These are phyloP conservation scores for Procambarus clarkii DNA, from an alignment of 1,140 invertebrate genomes.

Conservation along the genomic window DNA sequence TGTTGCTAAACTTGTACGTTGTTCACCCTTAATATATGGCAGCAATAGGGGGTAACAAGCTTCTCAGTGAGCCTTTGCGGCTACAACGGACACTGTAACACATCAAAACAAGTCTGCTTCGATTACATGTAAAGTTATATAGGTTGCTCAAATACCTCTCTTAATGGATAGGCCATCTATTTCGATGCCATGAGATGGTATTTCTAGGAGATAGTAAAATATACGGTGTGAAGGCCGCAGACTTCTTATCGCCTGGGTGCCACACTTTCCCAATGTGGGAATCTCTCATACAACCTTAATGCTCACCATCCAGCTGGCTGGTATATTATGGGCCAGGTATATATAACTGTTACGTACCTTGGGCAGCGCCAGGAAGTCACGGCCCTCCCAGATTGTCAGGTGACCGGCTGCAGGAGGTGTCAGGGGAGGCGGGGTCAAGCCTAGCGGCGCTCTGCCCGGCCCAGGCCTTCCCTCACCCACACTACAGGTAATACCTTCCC, in stretches of 20 bases:
- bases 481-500: constrained; percentile 78
- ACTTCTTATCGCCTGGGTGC: too few relatives aligned
- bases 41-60: neutral
- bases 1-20: neutral
- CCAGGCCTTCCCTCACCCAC: constrained; percentile 83
- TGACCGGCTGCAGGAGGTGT: constrained; percentile 70
- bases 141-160: too few relatives aligned
- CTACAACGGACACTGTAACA: neutral
- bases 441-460: constrained; percentile 81
- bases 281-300: too few relatives aligned
- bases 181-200: too few relatives aligned
- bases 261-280: too few relatives aligned
- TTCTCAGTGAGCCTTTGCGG: too few relatives aligned
- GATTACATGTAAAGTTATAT: too few relatives aligned
- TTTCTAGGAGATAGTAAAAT: too few relatives aligned
- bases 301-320: too few relatives aligned
- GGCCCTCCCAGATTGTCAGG: constrained; percentile 52
- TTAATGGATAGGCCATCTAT: too few relatives aligned
- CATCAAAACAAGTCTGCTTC: neutral
- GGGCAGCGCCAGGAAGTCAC: constrained; percentile 48
- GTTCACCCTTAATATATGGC: neutral
- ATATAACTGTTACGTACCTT: neutral
- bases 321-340: neutral
- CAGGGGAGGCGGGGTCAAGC: constrained; percentile 72
- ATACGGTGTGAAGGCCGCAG: too few relatives aligned